phyloP scores from a whole-genome alignment of 2,797 vertebrate genomes.

The Rhodeus uyekii region DNA sequence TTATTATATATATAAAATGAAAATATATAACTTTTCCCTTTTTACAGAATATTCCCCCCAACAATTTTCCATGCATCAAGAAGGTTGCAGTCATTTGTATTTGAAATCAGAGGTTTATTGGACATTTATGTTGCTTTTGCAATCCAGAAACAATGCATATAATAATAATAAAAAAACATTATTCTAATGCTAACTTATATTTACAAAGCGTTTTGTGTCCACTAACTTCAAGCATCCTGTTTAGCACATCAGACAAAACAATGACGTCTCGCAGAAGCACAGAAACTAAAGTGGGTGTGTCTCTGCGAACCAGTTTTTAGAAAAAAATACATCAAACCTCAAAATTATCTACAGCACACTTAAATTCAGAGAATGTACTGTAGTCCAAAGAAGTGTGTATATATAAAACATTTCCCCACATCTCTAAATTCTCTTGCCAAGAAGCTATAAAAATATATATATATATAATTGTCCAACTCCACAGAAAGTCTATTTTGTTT shows the following conservation, averaged over 20 bases:
- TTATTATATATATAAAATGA: not conserved
- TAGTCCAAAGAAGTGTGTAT: not conserved
- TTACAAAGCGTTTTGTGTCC: not conserved
- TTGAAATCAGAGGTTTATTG: not conserved
- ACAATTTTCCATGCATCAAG: not conserved
- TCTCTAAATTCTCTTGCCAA: not conserved
- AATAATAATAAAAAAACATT: not conserved
- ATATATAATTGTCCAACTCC: not conserved
- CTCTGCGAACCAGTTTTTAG: not conserved
- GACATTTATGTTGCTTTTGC: not conserved
- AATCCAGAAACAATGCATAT: not conserved
- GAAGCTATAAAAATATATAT: not conserved
- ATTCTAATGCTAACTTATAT: not conserved
- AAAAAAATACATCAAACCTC: not conserved
- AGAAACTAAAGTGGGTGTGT: conserved; percentile 19
- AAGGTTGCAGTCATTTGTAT: not conserved
- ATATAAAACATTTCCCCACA: not conserved
- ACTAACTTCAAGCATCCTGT: not conserved
- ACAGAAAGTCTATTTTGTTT: conserved; percentile 35
- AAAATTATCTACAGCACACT: not conserved
- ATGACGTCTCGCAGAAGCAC: not conserved
- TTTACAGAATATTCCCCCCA: not conserved
- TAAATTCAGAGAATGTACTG: not conserved
- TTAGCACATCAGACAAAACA: not conserved
- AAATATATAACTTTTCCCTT: not conserved